A percentile compares a stretch with the other conserved stretches of the same genome.
These are phyloP conservation scores for Phragmatobia fuliginosa DNA, from an alignment of 2,888 invertebrate species.

Conservation along the genomic window DNA sequence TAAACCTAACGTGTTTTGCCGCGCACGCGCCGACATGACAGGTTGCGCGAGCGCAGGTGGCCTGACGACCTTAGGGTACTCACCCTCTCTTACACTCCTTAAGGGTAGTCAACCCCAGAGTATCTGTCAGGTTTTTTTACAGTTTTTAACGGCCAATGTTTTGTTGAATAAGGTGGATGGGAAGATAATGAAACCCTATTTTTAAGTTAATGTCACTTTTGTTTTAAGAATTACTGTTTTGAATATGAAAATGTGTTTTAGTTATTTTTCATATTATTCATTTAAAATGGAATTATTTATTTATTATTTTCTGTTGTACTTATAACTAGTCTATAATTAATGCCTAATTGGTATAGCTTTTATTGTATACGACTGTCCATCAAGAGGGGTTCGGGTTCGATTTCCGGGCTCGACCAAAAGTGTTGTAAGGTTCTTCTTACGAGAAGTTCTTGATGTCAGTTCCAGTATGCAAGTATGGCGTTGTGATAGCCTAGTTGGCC, in stretches of 20 bases:
- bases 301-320: no score
- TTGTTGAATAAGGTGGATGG: constrained; percentile 25
- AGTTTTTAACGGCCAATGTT: constrained; percentile 37
- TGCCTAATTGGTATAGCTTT: no score
- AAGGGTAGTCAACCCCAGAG: constrained; percentile 65
- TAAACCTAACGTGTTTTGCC: constrained; percentile 26
- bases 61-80: constrained; percentile 69
- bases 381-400: no score
- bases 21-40: constrained; percentile 81
- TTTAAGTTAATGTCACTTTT: constrained; percentile 1
- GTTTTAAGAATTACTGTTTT: not conserved
- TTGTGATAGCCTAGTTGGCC: no score
- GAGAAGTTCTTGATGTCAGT: no score
- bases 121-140: constrained; percentile 16
- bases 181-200: constrained; percentile 9
- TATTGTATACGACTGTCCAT: no score
- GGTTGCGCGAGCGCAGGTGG: constrained; percentile 67
- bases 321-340: no score
- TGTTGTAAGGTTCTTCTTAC: no score
- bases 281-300: no score
- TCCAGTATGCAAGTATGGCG: no score
- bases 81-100: constrained; percentile 58
- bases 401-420: no score
- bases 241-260: not conserved
- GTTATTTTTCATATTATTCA: not conserved